phyloP scores from a whole-genome alignment of 1,140 invertebrate genomes.

The Dryas iulia region DNA sequence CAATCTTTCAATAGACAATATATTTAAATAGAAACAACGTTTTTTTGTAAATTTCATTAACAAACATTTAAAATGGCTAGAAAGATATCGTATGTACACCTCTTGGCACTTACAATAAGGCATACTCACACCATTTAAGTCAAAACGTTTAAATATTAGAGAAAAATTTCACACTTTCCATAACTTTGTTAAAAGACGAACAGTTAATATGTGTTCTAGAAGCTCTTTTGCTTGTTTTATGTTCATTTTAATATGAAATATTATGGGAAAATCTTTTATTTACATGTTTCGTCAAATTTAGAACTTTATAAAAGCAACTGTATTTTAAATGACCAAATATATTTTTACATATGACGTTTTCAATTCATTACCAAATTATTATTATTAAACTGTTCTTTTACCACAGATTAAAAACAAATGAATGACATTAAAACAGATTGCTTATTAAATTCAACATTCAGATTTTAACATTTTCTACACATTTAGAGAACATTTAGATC shows the following conservation, averaged over 20 bases:
- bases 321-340: no score
- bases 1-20: background rate
- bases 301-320: no score
- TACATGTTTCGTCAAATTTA: no score
- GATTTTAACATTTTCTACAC: background rate
- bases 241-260: no score
- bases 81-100: background rate
- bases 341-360: no score
- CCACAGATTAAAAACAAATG: background rate
- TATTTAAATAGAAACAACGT: background rate
- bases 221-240: background rate
- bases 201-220: background rate
- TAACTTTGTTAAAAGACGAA: background rate
- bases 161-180: background rate
- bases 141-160: background rate
- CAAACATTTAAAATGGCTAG: slow-evolving; percentile 1
- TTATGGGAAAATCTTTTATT: no score
- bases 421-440: background rate
- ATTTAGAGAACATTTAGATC: background rate
- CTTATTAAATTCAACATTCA: background rate
- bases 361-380: no score
- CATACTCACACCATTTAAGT: background rate
- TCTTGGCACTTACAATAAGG: background rate
- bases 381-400: background rate
- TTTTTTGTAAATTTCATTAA: slow-evolving; percentile 4